phyloP scores from a whole-genome alignment of 2,797 vertebrate species.

The Sitta carolinensis region DNA sequence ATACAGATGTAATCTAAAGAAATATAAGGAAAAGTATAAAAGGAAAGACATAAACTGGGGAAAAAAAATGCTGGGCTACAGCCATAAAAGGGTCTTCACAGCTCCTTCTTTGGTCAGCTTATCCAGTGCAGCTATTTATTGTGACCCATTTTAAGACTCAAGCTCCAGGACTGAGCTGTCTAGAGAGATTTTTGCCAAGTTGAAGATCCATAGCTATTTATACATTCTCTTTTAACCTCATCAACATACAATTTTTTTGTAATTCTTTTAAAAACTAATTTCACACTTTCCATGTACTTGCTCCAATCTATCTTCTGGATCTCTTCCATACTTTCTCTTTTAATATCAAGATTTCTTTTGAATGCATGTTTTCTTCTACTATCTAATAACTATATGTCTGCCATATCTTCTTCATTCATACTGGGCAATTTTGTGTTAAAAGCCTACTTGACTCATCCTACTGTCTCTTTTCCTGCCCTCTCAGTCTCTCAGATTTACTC shows the following conservation, averaged over 20 bases:
- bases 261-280: not conserved
- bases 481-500: not conserved
- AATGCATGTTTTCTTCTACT: not conserved
- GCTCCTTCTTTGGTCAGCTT: not conserved
- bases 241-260: rapidly evolving
- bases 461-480: not conserved
- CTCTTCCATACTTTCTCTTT: not conserved
- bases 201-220: not conserved
- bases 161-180: not conserved
- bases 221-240: not conserved
- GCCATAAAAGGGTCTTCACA: not conserved
- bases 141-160: not conserved
- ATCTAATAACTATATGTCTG: not conserved
- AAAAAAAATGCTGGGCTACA: not conserved
- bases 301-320: not conserved
- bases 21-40: not conserved
- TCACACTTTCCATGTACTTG: not conserved
- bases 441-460: not conserved
- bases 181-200: not conserved
- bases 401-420: not conserved
- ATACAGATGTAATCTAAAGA: not conserved
- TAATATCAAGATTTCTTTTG: not conserved
- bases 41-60: not conserved
- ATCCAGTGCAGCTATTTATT: not conserved
- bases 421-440: not conserved